Conservation (phyloP, 1,140 invertebrate genomes). For the Prorops nasuta region DNA sequence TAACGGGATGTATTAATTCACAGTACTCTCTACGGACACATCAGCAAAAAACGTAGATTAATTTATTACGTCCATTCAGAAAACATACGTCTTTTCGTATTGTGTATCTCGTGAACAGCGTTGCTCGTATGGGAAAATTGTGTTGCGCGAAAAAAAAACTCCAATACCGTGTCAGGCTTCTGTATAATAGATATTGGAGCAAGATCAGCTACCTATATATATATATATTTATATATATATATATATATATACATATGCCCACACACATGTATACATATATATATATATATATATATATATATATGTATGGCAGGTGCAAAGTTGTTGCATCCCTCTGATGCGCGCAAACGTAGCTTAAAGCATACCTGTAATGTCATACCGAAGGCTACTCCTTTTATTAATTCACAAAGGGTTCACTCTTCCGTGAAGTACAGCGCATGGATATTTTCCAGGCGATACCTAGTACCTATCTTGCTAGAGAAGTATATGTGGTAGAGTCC, state of each 20-base stretch:
- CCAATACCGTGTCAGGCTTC: too few relatives aligned
- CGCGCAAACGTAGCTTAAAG: slow-evolving; percentile 17
- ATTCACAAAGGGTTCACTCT: slow-evolving; percentile 49
- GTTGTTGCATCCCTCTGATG: slow-evolving; percentile 20
- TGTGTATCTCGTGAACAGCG: too few relatives aligned
- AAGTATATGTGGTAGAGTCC: slow-evolving; percentile 19
- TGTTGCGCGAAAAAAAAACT: too few relatives aligned
- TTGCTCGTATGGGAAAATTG: too few relatives aligned
- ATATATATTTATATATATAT: neutral
- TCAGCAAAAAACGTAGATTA: slow-evolving; percentile 33
- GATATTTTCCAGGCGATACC: slow-evolving; percentile 47
- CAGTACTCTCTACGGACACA: too few relatives aligned
- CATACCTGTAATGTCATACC: slow-evolving; percentile 43
- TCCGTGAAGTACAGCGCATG: slow-evolving; percentile 43
- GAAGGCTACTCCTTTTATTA: slow-evolving; percentile 43
- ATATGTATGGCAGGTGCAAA: slow-evolving; percentile 24
- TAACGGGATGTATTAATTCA: too few relatives aligned
- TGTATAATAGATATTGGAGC: too few relatives aligned
- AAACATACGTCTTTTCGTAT: slow-evolving; percentile 44
- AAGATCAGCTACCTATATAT: too few relatives aligned
- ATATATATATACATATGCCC: neutral
- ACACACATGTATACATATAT: neutral
- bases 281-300: neutral
- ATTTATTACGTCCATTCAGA: slow-evolving; percentile 39
- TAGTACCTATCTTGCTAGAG: slow-evolving; percentile 31